Conservation (phyloP, 2,113 vertebrate species). For the Ariopsis seemanni region DNA sequence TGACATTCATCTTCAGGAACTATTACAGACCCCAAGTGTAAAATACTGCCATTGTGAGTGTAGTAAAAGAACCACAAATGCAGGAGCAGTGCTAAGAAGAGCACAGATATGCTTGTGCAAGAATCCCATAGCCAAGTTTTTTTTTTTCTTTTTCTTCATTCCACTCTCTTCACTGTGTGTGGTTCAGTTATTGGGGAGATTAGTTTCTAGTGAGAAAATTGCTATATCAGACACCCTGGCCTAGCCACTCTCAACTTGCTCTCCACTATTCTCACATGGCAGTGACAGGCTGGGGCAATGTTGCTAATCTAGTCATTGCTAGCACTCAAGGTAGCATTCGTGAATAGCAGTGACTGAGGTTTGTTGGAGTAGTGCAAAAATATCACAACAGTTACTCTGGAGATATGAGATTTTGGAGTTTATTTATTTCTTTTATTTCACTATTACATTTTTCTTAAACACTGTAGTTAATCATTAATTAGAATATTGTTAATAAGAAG, state of each 20-base stretch:
- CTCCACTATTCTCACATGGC: background rate
- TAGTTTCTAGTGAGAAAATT: background rate
- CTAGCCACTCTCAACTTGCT: background rate
- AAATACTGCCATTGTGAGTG: background rate
- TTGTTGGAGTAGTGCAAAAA: too few relatives aligned
- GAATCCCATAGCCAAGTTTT: background rate
- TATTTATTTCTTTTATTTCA: background rate
- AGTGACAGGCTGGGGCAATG: background rate
- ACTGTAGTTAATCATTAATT: background rate
- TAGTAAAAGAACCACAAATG: background rate
- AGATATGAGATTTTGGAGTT: background rate
- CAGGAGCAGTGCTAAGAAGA: background rate
- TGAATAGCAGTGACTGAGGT: too few relatives aligned
- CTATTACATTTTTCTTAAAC: background rate
- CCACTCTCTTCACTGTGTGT: background rate
- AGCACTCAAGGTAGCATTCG: background rate
- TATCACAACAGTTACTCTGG: background rate
- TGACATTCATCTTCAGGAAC: background rate
- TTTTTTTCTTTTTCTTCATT: background rate
- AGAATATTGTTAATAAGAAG: background rate
- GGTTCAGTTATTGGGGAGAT: background rate
- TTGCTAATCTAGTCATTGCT: background rate
- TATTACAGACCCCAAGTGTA: background rate
- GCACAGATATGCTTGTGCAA: background rate
- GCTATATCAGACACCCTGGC: background rate